phyloP scores from a whole-genome alignment of 2,797 vertebrate genomes.

The Anguilla anguilla region DNA sequence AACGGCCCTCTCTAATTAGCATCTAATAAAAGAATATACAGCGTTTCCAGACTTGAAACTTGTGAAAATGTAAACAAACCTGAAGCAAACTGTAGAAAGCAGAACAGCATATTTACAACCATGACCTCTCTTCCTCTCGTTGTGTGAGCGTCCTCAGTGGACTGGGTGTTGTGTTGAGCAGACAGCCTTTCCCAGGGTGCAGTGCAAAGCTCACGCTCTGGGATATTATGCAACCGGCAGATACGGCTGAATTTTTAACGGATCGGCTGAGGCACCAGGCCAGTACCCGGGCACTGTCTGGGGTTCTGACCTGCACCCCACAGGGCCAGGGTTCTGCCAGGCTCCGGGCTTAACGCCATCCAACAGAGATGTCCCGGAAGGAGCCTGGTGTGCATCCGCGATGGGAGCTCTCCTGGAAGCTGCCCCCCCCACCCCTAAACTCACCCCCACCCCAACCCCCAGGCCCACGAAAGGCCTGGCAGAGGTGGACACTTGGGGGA shows the following conservation, averaged over 20 bases:
- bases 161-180: not conserved
- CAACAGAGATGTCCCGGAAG: not conserved
- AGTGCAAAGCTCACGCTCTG: not conserved
- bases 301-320: not conserved
- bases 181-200: not conserved
- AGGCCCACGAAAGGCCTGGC: not conserved
- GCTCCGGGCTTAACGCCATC: not conserved
- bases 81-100: not conserved
- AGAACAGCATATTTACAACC: not conserved
- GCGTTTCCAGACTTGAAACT: not conserved
- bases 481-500: not conserved
- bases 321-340: not conserved
- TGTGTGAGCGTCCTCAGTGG: not conserved
- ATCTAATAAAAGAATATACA: slow-evolving; percentile 12
- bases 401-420: not conserved
- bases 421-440: no score
- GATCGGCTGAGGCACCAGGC: not conserved
- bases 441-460: not conserved
- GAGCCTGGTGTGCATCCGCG: not conserved
- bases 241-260: not conserved
- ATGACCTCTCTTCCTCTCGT: not conserved
- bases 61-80: not conserved
- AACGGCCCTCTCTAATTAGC: slow-evolving; percentile 5
- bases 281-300: not conserved
- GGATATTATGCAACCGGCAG: not conserved